phyloP scores from a whole-genome alignment of 2,888 invertebrate genomes.

The Heliconius hortense region DNA sequence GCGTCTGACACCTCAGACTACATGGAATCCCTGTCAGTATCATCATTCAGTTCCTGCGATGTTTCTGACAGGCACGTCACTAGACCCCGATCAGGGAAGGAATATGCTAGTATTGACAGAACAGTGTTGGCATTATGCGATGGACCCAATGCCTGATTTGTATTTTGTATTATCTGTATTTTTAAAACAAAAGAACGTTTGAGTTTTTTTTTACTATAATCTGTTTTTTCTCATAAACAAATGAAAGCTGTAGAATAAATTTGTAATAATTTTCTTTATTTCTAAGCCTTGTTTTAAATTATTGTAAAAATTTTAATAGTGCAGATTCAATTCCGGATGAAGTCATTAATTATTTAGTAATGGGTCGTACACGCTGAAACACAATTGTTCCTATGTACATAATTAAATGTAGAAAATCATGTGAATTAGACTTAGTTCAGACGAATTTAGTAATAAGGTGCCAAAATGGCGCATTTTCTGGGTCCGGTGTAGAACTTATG shows the following conservation, averaged over 20 bases:
- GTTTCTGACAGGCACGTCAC: slow-evolving; percentile 76
- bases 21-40: slow-evolving; percentile 87
- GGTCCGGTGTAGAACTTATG: slow-evolving; percentile 53
- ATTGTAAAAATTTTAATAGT: neutral
- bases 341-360: slow-evolving; percentile 5
- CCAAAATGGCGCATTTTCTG: slow-evolving; percentile 64
- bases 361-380: slow-evolving; percentile 38
- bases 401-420: slow-evolving; percentile 43
- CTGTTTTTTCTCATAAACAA: neutral
- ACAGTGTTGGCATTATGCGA: slow-evolving; percentile 55
- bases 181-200: neutral
- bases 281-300: neutral
- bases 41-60: slow-evolving; percentile 86
- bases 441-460: slow-evolving; percentile 69
- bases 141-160: slow-evolving; percentile 23
- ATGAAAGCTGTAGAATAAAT: neutral
- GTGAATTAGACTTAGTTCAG: slow-evolving; percentile 47
- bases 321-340: neutral
- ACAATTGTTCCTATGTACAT: slow-evolving; percentile 65
- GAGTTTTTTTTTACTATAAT: neutral
- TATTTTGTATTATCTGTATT: neutral
- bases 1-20: slow-evolving; percentile 89
- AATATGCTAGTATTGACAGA: slow-evolving; percentile 72
- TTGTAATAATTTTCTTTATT: neutral
- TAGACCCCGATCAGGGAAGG: slow-evolving; percentile 72